Evolutionary conservation across 1,140 invertebrate genomes (phyloP), one percentile per base, ranked within the genome.

Genomic region (Semibalanus balanoides): DNA sequence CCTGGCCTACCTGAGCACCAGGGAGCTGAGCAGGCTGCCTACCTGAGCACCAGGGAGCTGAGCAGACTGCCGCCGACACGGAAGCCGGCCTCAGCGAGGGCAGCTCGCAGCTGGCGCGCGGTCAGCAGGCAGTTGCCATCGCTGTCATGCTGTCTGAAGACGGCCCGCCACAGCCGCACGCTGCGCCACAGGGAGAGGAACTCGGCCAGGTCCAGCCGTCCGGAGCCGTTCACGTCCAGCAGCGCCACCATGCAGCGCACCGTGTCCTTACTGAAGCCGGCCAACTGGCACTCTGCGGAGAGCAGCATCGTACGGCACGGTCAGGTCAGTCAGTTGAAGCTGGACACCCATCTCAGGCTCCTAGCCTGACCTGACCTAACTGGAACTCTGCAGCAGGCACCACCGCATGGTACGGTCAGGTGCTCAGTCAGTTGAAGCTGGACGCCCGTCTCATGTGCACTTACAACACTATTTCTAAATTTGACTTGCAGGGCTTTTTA

Each of bases 181-280:
- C 95, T 91, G 30, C 87, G 88, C 90, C 96, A 97, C 5, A 98
- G 83, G 0, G 87, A 84, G 81, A 92, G 92, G 81, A 98, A 98
- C 85, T 98, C 96, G 74, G 96, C 93, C 80, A 94, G 93, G 29
- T 94, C 95, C 40, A 98, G 87, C 85, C 96, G 97, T 0, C 96
- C 96, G 0, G 94, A 96, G 77, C 90, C 87, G 83, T 97, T 94
- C 74, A 88, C 89, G 85, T 98, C 96, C 83, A 97, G 86, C 93
- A 97, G 94, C 0, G 95, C 94, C n/a, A 98, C 90, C 94, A 98
- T 97, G 81, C 94, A 95, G 75, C 95, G 88, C 82, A 94, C 96
- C 3, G 95, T 89, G 79, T 98, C 95, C 82, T 94, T 91, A 0
- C 90, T 92, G 84, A 98, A 98, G 35, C 94, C 95, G 83, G 89